Evolutionary conservation across 2,797 vertebrate genomes (phyloP).

Genomic region (Columba guinea): DNA sequence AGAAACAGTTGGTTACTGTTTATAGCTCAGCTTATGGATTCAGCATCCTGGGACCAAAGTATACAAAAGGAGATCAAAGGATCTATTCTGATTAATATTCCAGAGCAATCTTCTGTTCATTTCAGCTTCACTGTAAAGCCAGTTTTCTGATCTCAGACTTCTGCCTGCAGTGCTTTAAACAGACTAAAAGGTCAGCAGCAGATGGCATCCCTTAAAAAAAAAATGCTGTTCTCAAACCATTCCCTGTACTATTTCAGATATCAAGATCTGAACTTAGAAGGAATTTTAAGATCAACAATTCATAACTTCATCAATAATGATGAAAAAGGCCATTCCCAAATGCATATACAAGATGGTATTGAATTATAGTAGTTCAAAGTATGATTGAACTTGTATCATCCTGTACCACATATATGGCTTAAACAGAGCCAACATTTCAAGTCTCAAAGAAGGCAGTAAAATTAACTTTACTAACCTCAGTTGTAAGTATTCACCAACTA

Average conservation of each 20-base stretch:
- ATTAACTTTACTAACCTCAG: background rate
- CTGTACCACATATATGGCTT: background rate
- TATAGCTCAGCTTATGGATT: background rate
- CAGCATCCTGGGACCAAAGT: background rate
- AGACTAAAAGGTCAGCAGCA: slow-evolving; percentile 6
- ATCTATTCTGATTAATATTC: slow-evolving; percentile 14
- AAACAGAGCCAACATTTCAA: background rate
- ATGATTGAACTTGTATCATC: background rate
- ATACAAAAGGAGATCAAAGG: background rate
- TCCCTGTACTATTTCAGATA: background rate
- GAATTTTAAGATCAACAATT: background rate
- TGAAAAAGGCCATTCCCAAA: background rate
- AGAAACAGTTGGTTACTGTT: background rate
- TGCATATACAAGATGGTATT: background rate
- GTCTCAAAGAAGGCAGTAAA: background rate
- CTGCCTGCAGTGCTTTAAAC: background rate
- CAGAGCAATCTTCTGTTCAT: background rate
- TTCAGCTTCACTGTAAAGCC: background rate
- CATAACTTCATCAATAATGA: background rate
- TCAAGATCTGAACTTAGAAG: background rate
- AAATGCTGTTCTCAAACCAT: background rate
- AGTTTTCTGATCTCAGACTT: background rate
- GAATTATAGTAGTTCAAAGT: background rate
- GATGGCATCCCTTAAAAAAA: background rate
- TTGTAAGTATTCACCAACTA: background rate